A percentile compares a stretch with the other conserved stretches of the same genome.
These are phyloP conservation scores for Thysanoteuthis rhombus DNA, from an alignment of 2,888 invertebrate genomes.

Conservation along the genomic window DNA sequence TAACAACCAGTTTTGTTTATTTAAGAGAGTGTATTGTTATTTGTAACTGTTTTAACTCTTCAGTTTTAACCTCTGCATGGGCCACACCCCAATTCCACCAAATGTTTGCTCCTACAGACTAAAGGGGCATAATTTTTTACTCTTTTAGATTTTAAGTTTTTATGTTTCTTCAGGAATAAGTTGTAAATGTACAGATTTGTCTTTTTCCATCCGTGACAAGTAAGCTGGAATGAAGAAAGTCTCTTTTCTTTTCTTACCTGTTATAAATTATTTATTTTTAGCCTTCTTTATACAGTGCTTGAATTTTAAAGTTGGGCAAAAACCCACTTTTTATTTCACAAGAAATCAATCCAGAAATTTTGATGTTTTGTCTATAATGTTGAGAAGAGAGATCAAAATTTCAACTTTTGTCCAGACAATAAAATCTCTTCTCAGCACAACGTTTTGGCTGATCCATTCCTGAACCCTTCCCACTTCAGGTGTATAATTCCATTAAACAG, in stretches of 20 bases:
- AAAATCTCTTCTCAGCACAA: no score
- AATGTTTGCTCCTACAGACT: background rate
- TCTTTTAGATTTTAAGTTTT: background rate
- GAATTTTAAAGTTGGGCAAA: background rate
- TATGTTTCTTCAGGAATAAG: background rate
- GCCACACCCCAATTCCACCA: background rate
- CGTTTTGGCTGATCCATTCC: no score
- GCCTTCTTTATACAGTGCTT: background rate
- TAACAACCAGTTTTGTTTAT: background rate
- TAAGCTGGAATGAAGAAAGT: background rate
- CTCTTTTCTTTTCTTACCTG: background rate
- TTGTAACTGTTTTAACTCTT: background rate
- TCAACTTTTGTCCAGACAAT: no score
- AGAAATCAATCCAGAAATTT: background rate
- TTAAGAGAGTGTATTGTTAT: background rate
- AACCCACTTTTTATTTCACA: background rate
- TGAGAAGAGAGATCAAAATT: no score
- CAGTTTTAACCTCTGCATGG: background rate
- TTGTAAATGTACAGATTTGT: background rate
- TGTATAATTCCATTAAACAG: no score
- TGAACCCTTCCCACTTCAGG: no score
- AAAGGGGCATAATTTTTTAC: no score
- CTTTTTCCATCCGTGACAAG: background rate
- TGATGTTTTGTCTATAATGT: no score
- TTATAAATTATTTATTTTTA: background rate